Percentiles rank a stretch among this genome's conserved stretches.
phyloP scores from a whole-genome alignment of 2,797 vertebrate species.

The Apogon talboti region DNA sequence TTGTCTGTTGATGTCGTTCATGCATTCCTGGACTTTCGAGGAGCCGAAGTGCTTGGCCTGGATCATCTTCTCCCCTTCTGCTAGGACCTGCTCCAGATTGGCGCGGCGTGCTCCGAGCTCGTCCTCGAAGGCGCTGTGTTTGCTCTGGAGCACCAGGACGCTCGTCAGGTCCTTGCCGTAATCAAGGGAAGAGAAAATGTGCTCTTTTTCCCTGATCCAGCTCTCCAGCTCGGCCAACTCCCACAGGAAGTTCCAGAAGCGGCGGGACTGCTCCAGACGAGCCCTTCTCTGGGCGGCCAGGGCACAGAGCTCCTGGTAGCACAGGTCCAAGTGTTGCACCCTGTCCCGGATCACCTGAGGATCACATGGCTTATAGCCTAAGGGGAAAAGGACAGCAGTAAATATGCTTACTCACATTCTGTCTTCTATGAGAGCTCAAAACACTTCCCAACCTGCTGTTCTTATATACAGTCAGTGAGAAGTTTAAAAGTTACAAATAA shows the following conservation, averaged over 20 bases:
- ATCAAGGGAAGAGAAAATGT: slow-evolving; percentile 94
- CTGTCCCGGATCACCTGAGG: slow-evolving; percentile 93
- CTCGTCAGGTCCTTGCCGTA: slow-evolving; percentile 95
- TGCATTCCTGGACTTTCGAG: slow-evolving; percentile 83
- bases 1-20: slow-evolving; percentile 82
- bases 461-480: too few species aligned
- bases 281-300: slow-evolving; percentile 88
- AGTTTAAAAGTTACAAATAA: too few species aligned
- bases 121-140: slow-evolving; percentile 93
- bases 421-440: neutral
- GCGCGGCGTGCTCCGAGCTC: slow-evolving; percentile 88
- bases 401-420: neutral
- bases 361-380: slow-evolving; percentile 97
- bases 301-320: slow-evolving; percentile 88
- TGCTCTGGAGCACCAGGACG: slow-evolving; percentile 91
- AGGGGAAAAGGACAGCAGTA: neutral
- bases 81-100: slow-evolving; percentile 84
- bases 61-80: slow-evolving; percentile 87
- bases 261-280: slow-evolving; percentile 90
- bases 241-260: slow-evolving; percentile 95
- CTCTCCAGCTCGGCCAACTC: slow-evolving; percentile 93
- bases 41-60: slow-evolving; percentile 85
- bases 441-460: neutral
- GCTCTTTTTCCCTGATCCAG: slow-evolving; percentile 97
- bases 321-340: slow-evolving; percentile 91